These are phyloP conservation scores for Cantharis rufa DNA, from an alignment of 2,888 invertebrate genomes.

Conservation along the genomic window DNA sequence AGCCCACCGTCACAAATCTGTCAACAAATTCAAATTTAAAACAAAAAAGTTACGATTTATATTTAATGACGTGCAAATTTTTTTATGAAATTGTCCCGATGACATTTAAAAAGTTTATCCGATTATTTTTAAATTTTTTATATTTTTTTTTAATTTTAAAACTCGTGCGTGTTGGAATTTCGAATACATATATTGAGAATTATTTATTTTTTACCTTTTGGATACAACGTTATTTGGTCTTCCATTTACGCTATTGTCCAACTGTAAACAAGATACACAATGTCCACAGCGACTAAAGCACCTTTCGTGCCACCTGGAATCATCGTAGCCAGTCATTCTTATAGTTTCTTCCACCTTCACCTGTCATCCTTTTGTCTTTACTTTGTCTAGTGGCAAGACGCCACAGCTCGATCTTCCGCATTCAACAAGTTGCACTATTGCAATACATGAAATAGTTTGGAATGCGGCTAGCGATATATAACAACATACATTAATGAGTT, in stretches of 20 bases:
- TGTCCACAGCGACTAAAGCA: slow-evolving; percentile 50
- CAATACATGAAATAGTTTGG: slow-evolving; percentile 14
- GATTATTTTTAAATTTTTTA: background rate
- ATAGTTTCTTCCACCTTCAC: slow-evolving; percentile 28
- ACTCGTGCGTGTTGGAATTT: background rate
- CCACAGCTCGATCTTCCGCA: slow-evolving; percentile 28
- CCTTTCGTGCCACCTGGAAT: slow-evolving; percentile 53
- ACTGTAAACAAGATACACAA: slow-evolving; percentile 44
- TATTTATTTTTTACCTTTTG: slow-evolving; percentile 43
- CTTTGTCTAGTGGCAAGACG: slow-evolving; percentile 33
- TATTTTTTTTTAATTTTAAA: background rate
- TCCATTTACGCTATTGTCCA: slow-evolving; percentile 38
- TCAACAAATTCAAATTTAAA: slow-evolving; percentile 6
- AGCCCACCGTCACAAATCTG: slow-evolving; percentile 69
- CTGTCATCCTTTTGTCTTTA: slow-evolving; percentile 31
- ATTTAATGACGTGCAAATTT: background rate
- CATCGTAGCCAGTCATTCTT: slow-evolving; percentile 43
- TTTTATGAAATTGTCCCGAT: background rate
- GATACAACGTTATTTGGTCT: slow-evolving; percentile 40
- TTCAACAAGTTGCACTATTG: slow-evolving; percentile 26
- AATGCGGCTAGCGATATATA: slow-evolving; percentile 33
- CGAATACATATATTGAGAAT: background rate
- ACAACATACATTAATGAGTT: slow-evolving; percentile 33
- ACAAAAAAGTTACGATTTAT: background rate
- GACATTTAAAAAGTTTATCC: background rate